A percentile compares a stretch with the other conserved stretches of the same genome.
These are phyloP conservation scores for Drosophila prosaltans DNA, from an alignment of 1,140 invertebrate genomes.

Conservation along the genomic window DNA sequence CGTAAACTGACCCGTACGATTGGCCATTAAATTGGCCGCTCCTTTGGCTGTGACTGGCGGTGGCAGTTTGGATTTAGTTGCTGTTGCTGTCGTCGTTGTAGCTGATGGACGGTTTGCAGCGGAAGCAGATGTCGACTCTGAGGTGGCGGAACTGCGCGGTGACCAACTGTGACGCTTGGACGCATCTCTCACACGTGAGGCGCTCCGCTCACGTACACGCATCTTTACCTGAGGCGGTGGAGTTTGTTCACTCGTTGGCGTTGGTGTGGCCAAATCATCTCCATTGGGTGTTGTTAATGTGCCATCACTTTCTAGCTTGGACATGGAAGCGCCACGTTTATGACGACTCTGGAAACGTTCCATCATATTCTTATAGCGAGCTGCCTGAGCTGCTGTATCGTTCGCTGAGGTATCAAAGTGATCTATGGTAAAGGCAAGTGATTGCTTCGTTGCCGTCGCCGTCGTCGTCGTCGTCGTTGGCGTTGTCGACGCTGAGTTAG, in stretches of 20 bases:
- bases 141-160: constrained; percentile 64
- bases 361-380: constrained; percentile 85
- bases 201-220: constrained; percentile 76
- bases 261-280: neutral
- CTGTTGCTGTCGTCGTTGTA: neutral
- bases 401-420: constrained; percentile 86
- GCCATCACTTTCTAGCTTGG: constrained; percentile 84
- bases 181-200: constrained; percentile 72
- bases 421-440: constrained; percentile 88
- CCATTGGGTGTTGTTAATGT: constrained; percentile 14
- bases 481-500: constrained; percentile 49
- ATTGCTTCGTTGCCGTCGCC: constrained; percentile 48
- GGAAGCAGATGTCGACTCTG: constrained; percentile 13
- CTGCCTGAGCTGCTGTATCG: constrained; percentile 85
- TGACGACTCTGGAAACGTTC: constrained; percentile 89
- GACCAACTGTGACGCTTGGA: constrained; percentile 82
- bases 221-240: constrained; percentile 62
- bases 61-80: constrained; percentile 43
- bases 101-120: constrained; percentile 2
- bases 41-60: constrained; percentile 58
- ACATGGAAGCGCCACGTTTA: constrained; percentile 88
- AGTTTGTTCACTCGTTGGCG: constrained; percentile 38
- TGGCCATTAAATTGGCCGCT: constrained; percentile 65
- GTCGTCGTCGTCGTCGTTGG: no score
- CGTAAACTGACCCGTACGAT: constrained; percentile 72